Conservation (phyloP, 2,797 vertebrate genomes). For the Taenioides sp. region DNA sequence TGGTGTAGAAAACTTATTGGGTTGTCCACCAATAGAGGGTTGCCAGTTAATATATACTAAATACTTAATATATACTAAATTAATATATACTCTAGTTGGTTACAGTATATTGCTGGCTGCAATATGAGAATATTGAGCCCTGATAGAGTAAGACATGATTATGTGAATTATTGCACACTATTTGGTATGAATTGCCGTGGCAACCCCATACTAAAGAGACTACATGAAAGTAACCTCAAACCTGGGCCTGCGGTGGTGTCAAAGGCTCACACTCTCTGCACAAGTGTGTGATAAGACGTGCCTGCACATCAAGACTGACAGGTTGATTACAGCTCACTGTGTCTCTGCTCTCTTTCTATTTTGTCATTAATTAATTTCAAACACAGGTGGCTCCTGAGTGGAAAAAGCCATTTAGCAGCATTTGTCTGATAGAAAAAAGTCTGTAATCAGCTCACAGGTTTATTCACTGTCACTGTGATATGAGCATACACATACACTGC, state of each 20-base stretch:
- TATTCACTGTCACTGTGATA: slow-evolving; percentile 3
- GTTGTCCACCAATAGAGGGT: neutral
- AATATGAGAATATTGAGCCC: neutral
- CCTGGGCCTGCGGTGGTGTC: neutral
- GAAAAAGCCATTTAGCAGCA: slow-evolving; percentile 40
- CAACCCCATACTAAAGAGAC: neutral
- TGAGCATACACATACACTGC: slow-evolving; percentile 2
- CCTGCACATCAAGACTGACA: slow-evolving; percentile 28
- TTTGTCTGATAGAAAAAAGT: slow-evolving; percentile 24
- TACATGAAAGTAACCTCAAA: neutral
- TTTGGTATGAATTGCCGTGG: neutral
- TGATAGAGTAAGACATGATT: neutral
- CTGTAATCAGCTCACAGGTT: slow-evolving; percentile 27
- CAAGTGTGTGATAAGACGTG: slow-evolving; percentile 15
- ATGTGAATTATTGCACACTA: neutral
- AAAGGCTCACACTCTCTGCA: neutral
- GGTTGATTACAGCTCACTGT: slow-evolving; percentile 35
- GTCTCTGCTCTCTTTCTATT: slow-evolving; percentile 26
- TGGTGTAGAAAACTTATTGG: neutral
- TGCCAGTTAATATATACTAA: neutral
- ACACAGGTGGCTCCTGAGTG: slow-evolving; percentile 30
- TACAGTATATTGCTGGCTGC: neutral
- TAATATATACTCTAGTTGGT: neutral
- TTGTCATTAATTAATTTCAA: slow-evolving; percentile 38
- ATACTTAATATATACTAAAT: neutral